Conservation (phyloP, 2,797 vertebrate genomes). For the Alfaro cultratus region DNA sequence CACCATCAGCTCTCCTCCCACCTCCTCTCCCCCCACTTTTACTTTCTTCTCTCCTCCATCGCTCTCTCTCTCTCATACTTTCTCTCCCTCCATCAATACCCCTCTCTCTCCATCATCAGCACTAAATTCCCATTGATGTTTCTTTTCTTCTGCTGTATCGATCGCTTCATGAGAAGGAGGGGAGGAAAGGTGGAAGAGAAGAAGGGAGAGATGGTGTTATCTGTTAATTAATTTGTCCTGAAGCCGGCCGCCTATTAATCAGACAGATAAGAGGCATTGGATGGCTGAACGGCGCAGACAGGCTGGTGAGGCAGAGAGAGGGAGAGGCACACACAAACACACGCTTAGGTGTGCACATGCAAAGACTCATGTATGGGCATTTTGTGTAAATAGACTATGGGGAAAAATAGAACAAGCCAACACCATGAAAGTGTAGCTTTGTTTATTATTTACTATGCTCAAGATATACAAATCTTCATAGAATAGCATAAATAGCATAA, state of each 20-base stretch:
- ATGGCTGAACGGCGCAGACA: conserved; percentile 97
- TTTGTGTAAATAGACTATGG: conserved; percentile 32
- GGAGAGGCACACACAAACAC: conserved; percentile 32
- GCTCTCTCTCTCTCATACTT: conserved; percentile 54
- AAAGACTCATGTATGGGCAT: conserved; percentile 42
- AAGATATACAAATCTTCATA: conserved; percentile 17
- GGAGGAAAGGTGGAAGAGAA: conserved; percentile 89
- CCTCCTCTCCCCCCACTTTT: conserved; percentile 46
- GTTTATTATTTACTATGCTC: conserved; percentile 4
- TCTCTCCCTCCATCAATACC: conserved; percentile 87
- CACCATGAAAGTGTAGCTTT: not conserved
- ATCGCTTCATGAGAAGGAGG: conserved; percentile 99
- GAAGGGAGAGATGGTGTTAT: conserved; percentile 86
- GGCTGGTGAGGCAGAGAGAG: conserved; percentile 72
- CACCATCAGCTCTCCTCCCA: conserved; percentile 26
- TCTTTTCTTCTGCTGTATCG: conserved; percentile 99
- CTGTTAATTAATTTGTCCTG: conserved; percentile 99
- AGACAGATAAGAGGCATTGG: conserved; percentile 99
- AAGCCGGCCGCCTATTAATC: conserved; percentile 99
- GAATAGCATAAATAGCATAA: not conserved
- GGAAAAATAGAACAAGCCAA: conserved; percentile 17
- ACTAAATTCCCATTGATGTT: conserved; percentile 99
- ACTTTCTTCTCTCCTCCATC: conserved; percentile 61
- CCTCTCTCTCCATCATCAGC: conserved; percentile 98
- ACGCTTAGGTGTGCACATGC: conserved; percentile 29